Evolutionary conservation across 2,797 vertebrate genomes (phyloP).

Genomic region (Fistularia commersonii): DNA sequence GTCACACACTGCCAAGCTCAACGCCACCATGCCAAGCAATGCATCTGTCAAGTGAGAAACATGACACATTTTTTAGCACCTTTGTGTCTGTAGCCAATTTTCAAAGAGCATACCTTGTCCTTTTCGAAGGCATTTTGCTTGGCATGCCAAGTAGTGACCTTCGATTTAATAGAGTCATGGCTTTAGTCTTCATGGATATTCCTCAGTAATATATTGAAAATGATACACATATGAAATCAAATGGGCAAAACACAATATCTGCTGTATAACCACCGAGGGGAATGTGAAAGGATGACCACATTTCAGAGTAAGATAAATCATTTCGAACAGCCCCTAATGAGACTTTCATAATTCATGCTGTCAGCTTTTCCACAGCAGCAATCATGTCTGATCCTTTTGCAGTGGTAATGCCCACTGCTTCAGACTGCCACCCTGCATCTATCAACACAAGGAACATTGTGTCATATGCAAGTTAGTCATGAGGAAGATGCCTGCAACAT

Average conservation of each 20-base stretch:
- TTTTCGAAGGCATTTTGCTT: slow-evolving; percentile 66
- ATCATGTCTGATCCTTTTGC: slow-evolving; percentile 64
- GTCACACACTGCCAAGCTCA: slow-evolving; percentile 67
- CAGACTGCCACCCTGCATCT: slow-evolving; percentile 73
- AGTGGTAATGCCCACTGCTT: slow-evolving; percentile 60
- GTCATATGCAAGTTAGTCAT: slow-evolving; percentile 70
- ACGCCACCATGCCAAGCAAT: slow-evolving; percentile 73
- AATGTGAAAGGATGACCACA: slow-evolving; percentile 53
- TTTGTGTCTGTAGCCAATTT: slow-evolving; percentile 65
- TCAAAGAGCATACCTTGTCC: slow-evolving; percentile 68
- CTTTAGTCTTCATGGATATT: slow-evolving; percentile 41
- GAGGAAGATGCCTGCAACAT: slow-evolving; percentile 72
- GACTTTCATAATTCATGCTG: slow-evolving; percentile 76
- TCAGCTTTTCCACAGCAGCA: slow-evolving; percentile 69
- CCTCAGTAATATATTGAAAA: slow-evolving; percentile 46
- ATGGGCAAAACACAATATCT: slow-evolving; percentile 51
- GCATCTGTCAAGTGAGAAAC: slow-evolving; percentile 82
- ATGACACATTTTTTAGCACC: slow-evolving; percentile 74
- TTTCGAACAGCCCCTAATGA: slow-evolving; percentile 67
- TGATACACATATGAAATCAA: slow-evolving; percentile 43
- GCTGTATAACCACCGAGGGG: slow-evolving; percentile 43
- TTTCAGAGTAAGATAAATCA: slow-evolving; percentile 64
- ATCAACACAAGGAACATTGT: slow-evolving; percentile 65
- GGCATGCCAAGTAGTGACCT: slow-evolving; percentile 61
- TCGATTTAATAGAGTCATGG: slow-evolving; percentile 62